Evolutionary conservation across 2,888 invertebrate genomes (phyloP).

Genomic region (Phlogophora meticulosa): DNA sequence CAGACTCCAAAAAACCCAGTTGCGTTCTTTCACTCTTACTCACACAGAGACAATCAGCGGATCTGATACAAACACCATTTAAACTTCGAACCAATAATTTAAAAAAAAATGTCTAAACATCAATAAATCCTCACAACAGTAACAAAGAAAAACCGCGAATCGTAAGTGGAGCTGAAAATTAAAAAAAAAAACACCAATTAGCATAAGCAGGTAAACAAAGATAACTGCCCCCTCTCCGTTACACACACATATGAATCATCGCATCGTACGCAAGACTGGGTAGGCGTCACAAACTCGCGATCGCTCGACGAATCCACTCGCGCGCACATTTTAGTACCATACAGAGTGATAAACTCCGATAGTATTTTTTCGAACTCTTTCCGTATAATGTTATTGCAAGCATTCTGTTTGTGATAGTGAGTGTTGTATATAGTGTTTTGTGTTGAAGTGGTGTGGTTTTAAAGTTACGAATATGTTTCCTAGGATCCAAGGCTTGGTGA

Average conservation of each 20-base stretch:
- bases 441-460: slow-evolving; percentile 70
- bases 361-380: slow-evolving; percentile 50
- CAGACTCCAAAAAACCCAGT: not conserved
- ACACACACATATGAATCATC: slow-evolving; percentile 62
- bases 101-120: slow-evolving; percentile 23
- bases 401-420: slow-evolving; percentile 66
- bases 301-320: slow-evolving; percentile 75
- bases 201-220: slow-evolving; percentile 65
- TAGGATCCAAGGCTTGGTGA: slow-evolving; percentile 88
- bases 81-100: slow-evolving; percentile 1
- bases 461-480: slow-evolving; percentile 83
- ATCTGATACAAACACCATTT: not conserved
- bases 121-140: slow-evolving; percentile 4
- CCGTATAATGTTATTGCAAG: slow-evolving; percentile 68
- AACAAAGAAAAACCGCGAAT: slow-evolving; percentile 41
- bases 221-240: slow-evolving; percentile 50
- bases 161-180: slow-evolving; percentile 23
- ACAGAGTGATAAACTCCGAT: slow-evolving; percentile 49
- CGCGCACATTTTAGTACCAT: slow-evolving; percentile 75
- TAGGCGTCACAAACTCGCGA: slow-evolving; percentile 70
- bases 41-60: not conserved
- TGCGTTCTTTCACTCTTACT: not conserved
- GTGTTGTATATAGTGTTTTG: slow-evolving; percentile 75
- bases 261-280: slow-evolving; percentile 38
- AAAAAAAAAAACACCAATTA: slow-evolving; percentile 35